Evolutionary conservation across 2,888 invertebrate species (phyloP), one percentile per base, ranked within the genome.

Genomic region (Smittia aterrima): DNA sequence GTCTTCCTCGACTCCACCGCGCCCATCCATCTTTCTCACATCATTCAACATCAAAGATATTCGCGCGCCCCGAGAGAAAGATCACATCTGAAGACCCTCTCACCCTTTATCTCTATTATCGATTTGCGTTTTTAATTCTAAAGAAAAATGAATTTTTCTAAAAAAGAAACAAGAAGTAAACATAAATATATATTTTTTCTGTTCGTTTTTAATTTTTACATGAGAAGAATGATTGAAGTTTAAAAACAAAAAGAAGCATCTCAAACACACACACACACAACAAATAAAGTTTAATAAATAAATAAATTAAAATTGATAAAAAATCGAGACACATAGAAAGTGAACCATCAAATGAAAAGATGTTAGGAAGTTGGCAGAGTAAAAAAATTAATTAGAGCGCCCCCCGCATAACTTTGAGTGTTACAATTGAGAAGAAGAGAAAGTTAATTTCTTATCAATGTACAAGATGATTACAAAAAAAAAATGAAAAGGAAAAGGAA

Each of bases 401-500:
- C 32, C 25, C 25, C 22, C 22, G 53, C 53, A 13, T 18, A 47
- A 47, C 53, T 13, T 47, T 24, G 20, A 20, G 24, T 58, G 58
- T 47, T 47, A 67, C 38, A 22, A n/a, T 27, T n/a, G 64, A 64
- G 64, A 64, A 64, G 25, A 27, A 64, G 25, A n/a, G n/a, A 13
- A 25, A 27, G 25, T 25, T 24, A 27, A 64, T 27, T 24, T 64
- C 25, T 64, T 64, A 25, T 64, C 64, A 64, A 64, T 64, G 64
- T 64, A 58, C 58, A 58, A 58, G 16, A 58, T 58, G 9, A 58
- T 64, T 64, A 64, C 25, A 64, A 64, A 64, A 58, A 58, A n/a
- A 58, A 9, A 11, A 58, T 9, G 27, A 68, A 24, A 68, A 24
- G 16, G 6, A 47, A 47, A 27, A 38, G 54, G 24, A 20, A 72